Base-by-base conservation (phyloP, 2,797 vertebrate genomes). In the Mormyrus hasselquistii region DNA sequence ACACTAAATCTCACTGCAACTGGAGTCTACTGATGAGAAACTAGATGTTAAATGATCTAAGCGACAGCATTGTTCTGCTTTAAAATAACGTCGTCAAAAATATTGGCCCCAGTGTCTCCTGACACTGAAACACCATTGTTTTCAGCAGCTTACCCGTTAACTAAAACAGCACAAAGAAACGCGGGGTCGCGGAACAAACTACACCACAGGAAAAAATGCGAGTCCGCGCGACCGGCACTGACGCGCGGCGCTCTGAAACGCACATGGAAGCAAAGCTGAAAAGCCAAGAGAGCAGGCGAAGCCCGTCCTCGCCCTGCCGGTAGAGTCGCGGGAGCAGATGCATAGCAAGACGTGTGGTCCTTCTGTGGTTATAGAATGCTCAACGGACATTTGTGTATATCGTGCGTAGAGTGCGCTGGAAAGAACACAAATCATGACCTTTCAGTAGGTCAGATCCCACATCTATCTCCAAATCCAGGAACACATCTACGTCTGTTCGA, bases 321-420 rank as follows among this genome's bases (percentile, higher is more conserved):
- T 38, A 38, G 29, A 38, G 29, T 73, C 29, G 65, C 29, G 34
- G 65, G 47, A n/a, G 12, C 49, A 62, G 91, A 93, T 93, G 93
- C 93, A 92, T 92, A 55, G 87, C 50, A 29, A 90, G 47, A 79
- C 65, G 38, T 38, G 12, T 86, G 79, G 87, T 86, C 87, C 87
- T 85, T 88, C 34, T 55, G 59, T 62, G 83, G 19, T 83, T 65
- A 16, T 1, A 87, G 22, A 50, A 12, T 50, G 47, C 22, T 50
- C 16, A 89, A 85, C 44, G 49, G 41, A 89, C 44, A 86, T 47
- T 22, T 29, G 16, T 59, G 65, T 55, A 83, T 89, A 87, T 89
- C 50, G 49, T 55, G 50, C 53, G 25, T 89, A 34, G 22, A 29
- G 86, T 59, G 12, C 22, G 19, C 25, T 86, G 49, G 49, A 86